Evolutionary conservation across 1,140 invertebrate species (phyloP), one percentile per base, ranked within the genome.

Genomic region (Drosophila asahinai): DNA sequence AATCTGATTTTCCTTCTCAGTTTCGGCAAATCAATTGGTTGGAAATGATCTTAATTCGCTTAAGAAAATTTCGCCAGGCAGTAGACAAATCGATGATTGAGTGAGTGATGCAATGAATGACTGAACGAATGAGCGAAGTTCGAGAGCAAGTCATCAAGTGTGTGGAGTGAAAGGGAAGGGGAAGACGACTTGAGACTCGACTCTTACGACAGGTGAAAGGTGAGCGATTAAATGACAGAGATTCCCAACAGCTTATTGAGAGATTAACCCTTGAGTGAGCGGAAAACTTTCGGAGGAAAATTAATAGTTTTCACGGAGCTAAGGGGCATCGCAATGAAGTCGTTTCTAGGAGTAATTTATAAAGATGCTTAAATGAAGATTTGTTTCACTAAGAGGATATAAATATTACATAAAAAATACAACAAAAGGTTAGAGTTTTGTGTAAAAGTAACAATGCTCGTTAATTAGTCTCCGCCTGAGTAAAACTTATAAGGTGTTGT

Each of bases 1-100:
- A 70, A 67, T 60, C 63, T 49, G 51, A 71, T 76, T 73, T 75
- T 45, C 40, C 19, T 19, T 38, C 30, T 30, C 33, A 15, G 11
- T 49, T 60, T 71, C 30, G 36, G 36, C 45, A 57, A 75, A 75
- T 75, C 71, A 75, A 75, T 75, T 75, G 72, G 40, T 63, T 64
- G 72, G 72, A 75, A 75, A 75, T 75, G 48, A 64, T 75, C 49
- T 75, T 75, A 75, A 75, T 63, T 47, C 58, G 70, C 42, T 64
- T 54, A 42, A 63, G 68, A 75, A 73, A 74, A 63, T 54, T 54
- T 63, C 27, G 15, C 67, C 67, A 52, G 22, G 47, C 14, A 43
- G 45, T 67, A 61, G 67, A 73, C 55, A 73, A 73, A 73, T 73
- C 70, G 55, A 73, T 73, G 70, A 73, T 61, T 73, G 70, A 72